Conservation (phyloP, 2,113 vertebrate species). For the Eptesicus fuscus region DNA sequence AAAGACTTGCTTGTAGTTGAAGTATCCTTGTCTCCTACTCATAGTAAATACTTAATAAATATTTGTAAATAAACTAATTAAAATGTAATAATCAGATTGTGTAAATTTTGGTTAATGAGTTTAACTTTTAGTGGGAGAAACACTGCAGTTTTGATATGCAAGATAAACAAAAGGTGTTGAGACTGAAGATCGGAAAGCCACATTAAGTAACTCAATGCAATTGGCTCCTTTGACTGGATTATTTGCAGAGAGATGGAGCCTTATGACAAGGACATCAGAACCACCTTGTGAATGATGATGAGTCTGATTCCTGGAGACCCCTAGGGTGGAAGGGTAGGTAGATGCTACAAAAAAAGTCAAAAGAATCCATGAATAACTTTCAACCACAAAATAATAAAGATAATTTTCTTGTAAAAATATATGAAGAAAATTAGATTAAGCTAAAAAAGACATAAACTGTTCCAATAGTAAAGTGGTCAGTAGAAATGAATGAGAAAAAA, state of each 20-base stretch:
- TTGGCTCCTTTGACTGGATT: not conserved
- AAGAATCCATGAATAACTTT: not conserved
- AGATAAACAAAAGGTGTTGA: not conserved
- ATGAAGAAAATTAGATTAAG: not conserved
- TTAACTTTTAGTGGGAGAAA: not conserved
- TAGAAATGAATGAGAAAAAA: not conserved
- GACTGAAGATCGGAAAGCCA: not conserved
- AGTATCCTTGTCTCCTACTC: not conserved
- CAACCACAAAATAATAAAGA: not conserved
- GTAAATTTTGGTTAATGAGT: not conserved
- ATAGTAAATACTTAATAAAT: not conserved
- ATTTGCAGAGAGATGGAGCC: not conserved
- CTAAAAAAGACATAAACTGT: not conserved
- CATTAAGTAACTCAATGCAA: not conserved
- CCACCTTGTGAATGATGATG: not conserved
- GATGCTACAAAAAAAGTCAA: not conserved
- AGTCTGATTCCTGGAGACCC: not conserved
- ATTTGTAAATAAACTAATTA: not conserved
- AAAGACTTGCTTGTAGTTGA: not conserved
- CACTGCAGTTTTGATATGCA: not conserved
- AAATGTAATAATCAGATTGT: not conserved
- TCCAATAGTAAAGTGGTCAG: not conserved
- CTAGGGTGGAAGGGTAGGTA: not conserved
- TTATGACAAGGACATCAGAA: not conserved
- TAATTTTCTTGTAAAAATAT: not conserved